Evolutionary conservation across 2,888 invertebrate species (phyloP).

Genomic region (Eucera pruinosa): DNA sequence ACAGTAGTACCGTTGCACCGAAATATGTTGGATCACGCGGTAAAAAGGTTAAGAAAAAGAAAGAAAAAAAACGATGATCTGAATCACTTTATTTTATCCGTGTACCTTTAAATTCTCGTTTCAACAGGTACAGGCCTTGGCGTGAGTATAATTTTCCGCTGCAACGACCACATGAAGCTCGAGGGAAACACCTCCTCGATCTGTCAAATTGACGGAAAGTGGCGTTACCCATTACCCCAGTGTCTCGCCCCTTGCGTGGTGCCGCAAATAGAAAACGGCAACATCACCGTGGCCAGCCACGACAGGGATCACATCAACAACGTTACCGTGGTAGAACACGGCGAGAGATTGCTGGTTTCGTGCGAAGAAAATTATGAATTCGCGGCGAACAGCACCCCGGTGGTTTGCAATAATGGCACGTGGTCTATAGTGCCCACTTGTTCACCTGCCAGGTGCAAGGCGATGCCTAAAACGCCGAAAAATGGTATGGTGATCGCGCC

Average conservation of each 20-base stretch:
- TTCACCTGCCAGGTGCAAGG: slow-evolving; percentile 93
- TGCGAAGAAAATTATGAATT: slow-evolving; percentile 95
- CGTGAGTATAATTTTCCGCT: slow-evolving; percentile 96
- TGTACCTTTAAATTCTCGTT: too few species aligned
- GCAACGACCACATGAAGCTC: slow-evolving; percentile 95
- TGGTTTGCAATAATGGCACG: slow-evolving; percentile 96
- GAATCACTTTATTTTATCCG: too few species aligned
- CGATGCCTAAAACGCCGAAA: slow-evolving; percentile 93
- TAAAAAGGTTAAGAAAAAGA: too few species aligned
- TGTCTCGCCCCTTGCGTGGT: slow-evolving; percentile 98
- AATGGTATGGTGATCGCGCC: slow-evolving; percentile 99
- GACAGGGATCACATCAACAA: slow-evolving; percentile 81
- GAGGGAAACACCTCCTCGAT: slow-evolving; percentile 95
- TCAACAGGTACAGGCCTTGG: slow-evolving; percentile 92
- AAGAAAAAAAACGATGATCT: too few species aligned
- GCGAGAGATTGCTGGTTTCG: slow-evolving; percentile 89
- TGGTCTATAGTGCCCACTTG: slow-evolving; percentile 97
- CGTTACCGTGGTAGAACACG: slow-evolving; percentile 88
- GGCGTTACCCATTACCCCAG: slow-evolving; percentile 96
- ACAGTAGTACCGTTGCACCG: too few species aligned
- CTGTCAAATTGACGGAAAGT: slow-evolving; percentile 96
- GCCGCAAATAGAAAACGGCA: slow-evolving; percentile 93
- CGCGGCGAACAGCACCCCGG: slow-evolving; percentile 89
- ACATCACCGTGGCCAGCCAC: slow-evolving; percentile 87
- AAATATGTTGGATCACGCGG: too few species aligned